A percentile compares a stretch with the other conserved stretches of the same genome.
Evolutionary conservation across 1,140 invertebrate species (phyloP).

Genomic region (Cylas formicarius): DNA sequence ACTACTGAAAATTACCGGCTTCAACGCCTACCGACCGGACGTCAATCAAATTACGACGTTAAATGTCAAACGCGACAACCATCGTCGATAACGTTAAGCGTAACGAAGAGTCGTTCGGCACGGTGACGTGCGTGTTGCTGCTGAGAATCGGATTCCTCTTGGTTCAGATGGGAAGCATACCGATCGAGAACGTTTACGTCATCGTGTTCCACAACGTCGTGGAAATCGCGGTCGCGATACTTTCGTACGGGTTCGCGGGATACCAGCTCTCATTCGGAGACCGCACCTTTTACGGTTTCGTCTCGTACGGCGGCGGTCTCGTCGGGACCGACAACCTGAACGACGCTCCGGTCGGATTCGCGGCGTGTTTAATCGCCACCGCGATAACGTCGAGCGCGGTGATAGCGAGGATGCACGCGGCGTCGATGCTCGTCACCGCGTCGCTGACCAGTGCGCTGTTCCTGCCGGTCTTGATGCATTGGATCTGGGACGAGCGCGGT

Average conservation of each 20-base stretch:
- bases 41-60: too few species aligned
- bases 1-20: too few species aligned
- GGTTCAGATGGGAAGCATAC: conserved; percentile 27
- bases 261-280: conserved; percentile 26
- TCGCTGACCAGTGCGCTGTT: conserved; percentile 18
- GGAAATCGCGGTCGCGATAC: conserved; percentile 24
- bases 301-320: conserved; percentile 19
- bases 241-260: conserved; percentile 25
- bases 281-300: conserved; percentile 20
- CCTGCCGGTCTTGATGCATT: conserved; percentile 28
- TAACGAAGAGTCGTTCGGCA: too few species aligned
- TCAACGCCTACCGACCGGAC: too few species aligned
- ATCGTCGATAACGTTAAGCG: too few species aligned
- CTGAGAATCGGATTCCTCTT: conserved; percentile 28
- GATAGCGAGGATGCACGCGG: conserved; percentile 23
- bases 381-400: conserved; percentile 26
- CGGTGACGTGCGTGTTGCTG: too few species aligned
- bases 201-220: conserved; percentile 29
- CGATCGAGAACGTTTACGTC: conserved; percentile 27
- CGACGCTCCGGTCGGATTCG: too few species aligned
- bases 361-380: conserved; percentile 23
- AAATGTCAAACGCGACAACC: too few species aligned
- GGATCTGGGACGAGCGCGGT: conserved; percentile 28
- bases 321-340: conserved; percentile 14
- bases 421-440: conserved; percentile 17